Percentiles rank a stretch among this genome's conserved stretches.
Evolutionary conservation across 2,113 vertebrate genomes (phyloP).

Genomic region (Podilymbus podiceps): DNA sequence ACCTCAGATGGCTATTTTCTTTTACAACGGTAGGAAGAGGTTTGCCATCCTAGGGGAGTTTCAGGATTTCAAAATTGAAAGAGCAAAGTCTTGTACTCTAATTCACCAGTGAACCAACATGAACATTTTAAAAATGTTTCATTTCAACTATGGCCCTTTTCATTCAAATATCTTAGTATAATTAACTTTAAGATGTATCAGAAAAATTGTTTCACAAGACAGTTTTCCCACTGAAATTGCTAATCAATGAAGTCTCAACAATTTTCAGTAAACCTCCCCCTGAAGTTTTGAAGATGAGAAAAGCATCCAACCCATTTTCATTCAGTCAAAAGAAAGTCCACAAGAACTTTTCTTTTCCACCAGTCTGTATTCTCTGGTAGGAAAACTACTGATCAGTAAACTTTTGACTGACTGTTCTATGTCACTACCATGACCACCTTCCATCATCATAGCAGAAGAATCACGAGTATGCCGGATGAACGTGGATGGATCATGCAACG

Average conservation of each 20-base stretch:
- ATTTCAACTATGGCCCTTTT: neutral
- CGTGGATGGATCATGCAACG: neutral
- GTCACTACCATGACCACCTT: neutral
- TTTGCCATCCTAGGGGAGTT: neutral
- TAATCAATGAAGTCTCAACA: neutral
- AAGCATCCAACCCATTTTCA: neutral
- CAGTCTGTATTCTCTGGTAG: neutral
- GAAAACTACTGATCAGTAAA: neutral
- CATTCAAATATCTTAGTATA: neutral
- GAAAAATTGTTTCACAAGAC: neutral
- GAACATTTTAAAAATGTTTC: neutral
- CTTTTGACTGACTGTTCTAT: neutral
- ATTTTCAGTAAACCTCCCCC: neutral
- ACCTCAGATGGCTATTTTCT: neutral
- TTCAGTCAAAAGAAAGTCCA: neutral
- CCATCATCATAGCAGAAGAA: neutral
- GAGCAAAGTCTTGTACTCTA: slow-evolving; percentile 32
- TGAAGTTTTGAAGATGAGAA: neutral
- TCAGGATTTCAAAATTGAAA: neutral
- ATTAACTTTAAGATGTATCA: neutral
- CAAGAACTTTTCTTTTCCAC: neutral
- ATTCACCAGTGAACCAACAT: neutral
- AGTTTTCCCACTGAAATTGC: neutral
- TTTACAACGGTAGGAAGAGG: neutral
- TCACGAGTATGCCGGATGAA: neutral